These are phyloP conservation scores for Mionectes olivaceus DNA, from an alignment of 2,797 vertebrate genomes.

Conservation along the genomic window DNA sequence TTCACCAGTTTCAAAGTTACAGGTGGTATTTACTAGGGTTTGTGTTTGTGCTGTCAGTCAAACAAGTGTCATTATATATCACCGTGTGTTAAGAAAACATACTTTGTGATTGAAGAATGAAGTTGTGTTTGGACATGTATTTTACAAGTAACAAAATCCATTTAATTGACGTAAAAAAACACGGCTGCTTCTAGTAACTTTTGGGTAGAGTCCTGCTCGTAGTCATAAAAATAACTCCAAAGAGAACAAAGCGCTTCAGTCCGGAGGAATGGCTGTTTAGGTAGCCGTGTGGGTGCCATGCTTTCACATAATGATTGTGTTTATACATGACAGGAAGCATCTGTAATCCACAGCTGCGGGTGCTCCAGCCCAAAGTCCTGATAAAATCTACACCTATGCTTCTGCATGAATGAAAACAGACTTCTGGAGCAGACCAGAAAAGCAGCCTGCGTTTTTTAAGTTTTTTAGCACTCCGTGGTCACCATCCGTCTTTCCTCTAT, in stretches of 20 bases:
- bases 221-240: constrained; percentile 72
- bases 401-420: constrained; percentile 71
- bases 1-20: constrained; percentile 50
- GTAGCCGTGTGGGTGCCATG: constrained; percentile 68
- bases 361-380: constrained; percentile 65
- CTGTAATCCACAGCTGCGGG: constrained; percentile 75
- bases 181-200: constrained; percentile 55
- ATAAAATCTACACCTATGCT: constrained; percentile 75
- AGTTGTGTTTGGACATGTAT: constrained; percentile 39
- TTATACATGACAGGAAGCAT: constrained; percentile 77
- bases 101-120: constrained; percentile 48
- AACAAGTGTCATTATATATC: constrained; percentile 56
- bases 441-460: background rate
- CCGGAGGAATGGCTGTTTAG: constrained; percentile 57
- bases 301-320: constrained; percentile 75
- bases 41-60: constrained; percentile 43
- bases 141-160: constrained; percentile 65
- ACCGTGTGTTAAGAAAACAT: constrained; percentile 52
- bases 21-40: constrained; percentile 54
- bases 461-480: background rate
- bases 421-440: constrained; percentile 31
- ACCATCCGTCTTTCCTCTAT: background rate
- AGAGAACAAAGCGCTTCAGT: constrained; percentile 64
- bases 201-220: constrained; percentile 51
- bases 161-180: constrained; percentile 58